A percentile compares a stretch with the other conserved stretches of the same genome.
These are phyloP conservation scores for Agrochola litura DNA, from an alignment of 2,888 invertebrate species.

Conservation along the genomic window DNA sequence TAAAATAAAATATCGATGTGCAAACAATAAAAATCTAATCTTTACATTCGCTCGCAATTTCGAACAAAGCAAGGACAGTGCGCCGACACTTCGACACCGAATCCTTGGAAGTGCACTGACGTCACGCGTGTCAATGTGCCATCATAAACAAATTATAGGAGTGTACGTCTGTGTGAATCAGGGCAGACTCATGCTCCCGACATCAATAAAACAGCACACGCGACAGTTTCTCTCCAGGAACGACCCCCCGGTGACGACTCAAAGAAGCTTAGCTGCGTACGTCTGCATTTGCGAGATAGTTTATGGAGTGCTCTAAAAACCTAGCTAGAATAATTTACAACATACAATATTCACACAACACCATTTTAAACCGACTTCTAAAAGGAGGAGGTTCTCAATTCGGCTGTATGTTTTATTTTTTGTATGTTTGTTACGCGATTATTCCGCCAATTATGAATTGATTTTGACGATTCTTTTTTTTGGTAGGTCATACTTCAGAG, in stretches of 20 bases:
- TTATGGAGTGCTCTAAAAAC: conserved; percentile 50
- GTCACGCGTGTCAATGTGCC: conserved; percentile 65
- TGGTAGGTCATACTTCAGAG: no score
- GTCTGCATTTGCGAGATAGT: conserved; percentile 49
- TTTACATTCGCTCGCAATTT: conserved; percentile 45
- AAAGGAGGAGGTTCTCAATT: no score
- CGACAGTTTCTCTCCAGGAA: conserved; percentile 53
- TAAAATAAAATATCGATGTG: conserved; percentile 21
- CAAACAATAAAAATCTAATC: conserved; percentile 52
- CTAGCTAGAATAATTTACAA: conserved; percentile 42
- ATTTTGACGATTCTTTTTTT: no score
- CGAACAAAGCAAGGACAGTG: conserved; percentile 66
- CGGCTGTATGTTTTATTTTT: no score
- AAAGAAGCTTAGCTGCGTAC: conserved; percentile 52
- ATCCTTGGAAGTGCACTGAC: conserved; percentile 65
- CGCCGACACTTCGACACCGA: conserved; percentile 58
- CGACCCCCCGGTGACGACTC: conserved; percentile 57
- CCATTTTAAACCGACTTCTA: conserved; percentile 1
- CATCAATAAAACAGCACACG: conserved; percentile 55
- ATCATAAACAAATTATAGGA: conserved; percentile 63
- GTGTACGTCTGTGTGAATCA: conserved; percentile 45
- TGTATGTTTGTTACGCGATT: no score
- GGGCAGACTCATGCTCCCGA: conserved; percentile 37
- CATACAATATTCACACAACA: conserved; percentile 36
- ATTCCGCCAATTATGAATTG: no score